These are phyloP conservation scores for Chaetura pelagica DNA, from an alignment of 2,113 vertebrate genomes.

Conservation along the genomic window DNA sequence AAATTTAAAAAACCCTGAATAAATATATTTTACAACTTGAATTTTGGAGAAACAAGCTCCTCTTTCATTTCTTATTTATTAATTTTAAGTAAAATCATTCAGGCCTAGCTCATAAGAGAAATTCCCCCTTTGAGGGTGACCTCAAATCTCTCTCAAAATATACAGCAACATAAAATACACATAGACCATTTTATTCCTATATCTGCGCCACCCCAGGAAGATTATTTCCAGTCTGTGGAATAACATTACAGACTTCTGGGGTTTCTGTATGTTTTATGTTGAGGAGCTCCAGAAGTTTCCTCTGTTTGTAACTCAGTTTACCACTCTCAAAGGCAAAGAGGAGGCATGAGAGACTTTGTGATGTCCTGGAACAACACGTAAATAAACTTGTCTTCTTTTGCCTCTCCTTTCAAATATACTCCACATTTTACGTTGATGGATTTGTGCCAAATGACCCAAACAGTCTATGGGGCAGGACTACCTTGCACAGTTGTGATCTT, in stretches of 20 bases:
- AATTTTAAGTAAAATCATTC: constrained; percentile 24
- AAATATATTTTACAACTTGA: constrained; percentile 28
- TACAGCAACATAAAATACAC: constrained; percentile 14
- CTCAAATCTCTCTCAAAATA: constrained; percentile 37
- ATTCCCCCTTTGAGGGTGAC: constrained; percentile 7
- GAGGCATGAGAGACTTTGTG: not conserved
- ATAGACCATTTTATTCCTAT: constrained; percentile 40
- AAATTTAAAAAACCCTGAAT: not conserved
- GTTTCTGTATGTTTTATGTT: constrained; percentile 10
- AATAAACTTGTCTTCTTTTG: not conserved
- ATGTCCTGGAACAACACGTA: not conserved
- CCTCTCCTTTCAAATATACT: not conserved
- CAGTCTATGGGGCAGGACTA: not conserved
- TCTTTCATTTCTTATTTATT: constrained; percentile 42
- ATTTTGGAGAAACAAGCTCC: not conserved
- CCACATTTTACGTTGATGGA: fast-evolving
- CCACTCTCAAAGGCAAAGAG: not conserved
- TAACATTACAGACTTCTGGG: not conserved
- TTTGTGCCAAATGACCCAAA: not conserved
- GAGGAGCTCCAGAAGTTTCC: not conserved
- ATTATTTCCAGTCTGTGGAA: constrained; percentile 52
- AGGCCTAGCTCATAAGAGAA: constrained; percentile 17
- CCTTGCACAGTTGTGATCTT: not conserved
- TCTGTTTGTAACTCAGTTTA: not conserved
- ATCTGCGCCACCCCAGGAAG: not conserved